Base-by-base conservation (phyloP, 2,888 invertebrate species). In the Ferdinandea cuprea region DNA sequence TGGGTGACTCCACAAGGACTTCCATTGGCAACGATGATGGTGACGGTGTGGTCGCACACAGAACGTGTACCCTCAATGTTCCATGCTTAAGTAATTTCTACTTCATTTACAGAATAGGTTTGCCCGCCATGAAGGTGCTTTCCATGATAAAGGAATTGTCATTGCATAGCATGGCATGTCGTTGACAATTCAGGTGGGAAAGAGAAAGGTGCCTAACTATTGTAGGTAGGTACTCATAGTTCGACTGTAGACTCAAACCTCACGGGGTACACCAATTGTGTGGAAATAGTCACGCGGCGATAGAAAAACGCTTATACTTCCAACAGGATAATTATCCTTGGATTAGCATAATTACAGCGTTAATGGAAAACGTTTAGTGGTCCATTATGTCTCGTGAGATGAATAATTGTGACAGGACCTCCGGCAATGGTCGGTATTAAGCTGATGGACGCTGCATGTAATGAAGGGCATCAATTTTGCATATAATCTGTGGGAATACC, bases 281-380 rank as follows among this genome's bases (percentile, higher is more conserved):
- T 65, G 9, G 68, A 46, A 68, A 68, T 32, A 35, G 35, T 48
- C 48, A 21, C 48, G 15, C 42, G 15, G 61, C 66, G 46, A 77
- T 72, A 68, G 66, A 66, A 68, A 77, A 66, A 61, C 54, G 37
- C 54, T 72, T 65, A 76, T 66, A 66, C 72, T 68, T 73, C 61
- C 72, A 72, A 72, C 83, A 72, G 72, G 72, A 83, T 77, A 83
- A 83, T 83, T 77, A 83, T 83, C 77, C 77, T 54, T 46, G 50
- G 83, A 83, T 83, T 77, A 83, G 83, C 83, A 83, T 83, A 83
- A 83, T 83, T 83, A 83, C 61, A 56, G 40, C 61, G 83, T 72
- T 83, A 83, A 83, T 83, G 83, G 83, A 78, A 78, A 83, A 63
- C 77, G 83, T 83, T 83, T 83, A 83, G 83, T 72, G 77, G 83